Conservation (phyloP, 2,113 vertebrate genomes). For the Amazona guildingii region DNA sequence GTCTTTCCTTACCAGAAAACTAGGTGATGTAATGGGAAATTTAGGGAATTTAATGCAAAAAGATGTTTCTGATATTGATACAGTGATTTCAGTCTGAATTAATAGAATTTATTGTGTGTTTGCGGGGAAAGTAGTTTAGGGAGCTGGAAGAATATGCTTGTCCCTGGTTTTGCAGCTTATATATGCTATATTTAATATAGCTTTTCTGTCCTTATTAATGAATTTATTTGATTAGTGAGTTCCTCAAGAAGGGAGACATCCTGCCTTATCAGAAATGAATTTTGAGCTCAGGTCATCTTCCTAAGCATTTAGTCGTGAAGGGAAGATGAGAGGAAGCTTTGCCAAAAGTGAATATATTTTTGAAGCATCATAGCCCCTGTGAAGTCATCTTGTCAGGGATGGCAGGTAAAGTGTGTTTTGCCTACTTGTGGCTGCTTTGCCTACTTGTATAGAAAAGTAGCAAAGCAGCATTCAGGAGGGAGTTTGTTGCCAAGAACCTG, state of each 20-base stretch:
- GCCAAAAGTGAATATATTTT: background rate
- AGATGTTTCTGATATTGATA: background rate
- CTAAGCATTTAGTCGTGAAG: background rate
- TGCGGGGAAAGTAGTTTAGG: background rate
- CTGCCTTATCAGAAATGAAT: background rate
- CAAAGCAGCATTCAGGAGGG: background rate
- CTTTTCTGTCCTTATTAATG: background rate
- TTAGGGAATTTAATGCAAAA: background rate
- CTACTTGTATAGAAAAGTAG: background rate
- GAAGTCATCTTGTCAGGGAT: background rate
- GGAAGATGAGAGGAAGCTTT: background rate
- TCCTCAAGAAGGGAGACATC: background rate
- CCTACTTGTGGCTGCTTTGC: background rate
- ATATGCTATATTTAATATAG: background rate
- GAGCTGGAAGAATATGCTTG: background rate
- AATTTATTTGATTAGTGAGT: background rate
- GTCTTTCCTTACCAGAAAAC: background rate
- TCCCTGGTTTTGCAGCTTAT: background rate
- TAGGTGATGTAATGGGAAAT: background rate
- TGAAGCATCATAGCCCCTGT: background rate
- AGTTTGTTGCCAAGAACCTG: slow-evolving; percentile 23
- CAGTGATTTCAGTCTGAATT: background rate
- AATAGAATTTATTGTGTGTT: background rate
- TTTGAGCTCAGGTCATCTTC: background rate
- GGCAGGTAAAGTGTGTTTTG: background rate